Evolutionary conservation across 2,797 vertebrate species (phyloP).

Genomic region (Pterois miles): DNA sequence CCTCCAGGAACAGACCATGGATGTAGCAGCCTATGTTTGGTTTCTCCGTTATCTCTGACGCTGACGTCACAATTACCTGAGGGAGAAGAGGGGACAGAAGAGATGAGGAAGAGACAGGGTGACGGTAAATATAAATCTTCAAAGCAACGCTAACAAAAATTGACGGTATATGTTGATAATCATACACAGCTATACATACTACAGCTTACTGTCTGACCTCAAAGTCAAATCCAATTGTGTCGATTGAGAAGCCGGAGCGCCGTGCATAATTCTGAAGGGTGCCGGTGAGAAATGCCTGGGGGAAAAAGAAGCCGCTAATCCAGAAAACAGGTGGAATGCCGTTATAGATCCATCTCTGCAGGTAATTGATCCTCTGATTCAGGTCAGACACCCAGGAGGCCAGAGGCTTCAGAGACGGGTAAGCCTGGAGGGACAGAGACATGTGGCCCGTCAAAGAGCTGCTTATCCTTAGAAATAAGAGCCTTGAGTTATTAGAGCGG

Average conservation of each 20-base stretch:
- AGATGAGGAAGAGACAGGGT: neutral
- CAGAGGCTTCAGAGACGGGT: conserved; percentile 91
- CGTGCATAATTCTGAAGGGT: conserved; percentile 93
- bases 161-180: neutral
- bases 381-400: conserved; percentile 92
- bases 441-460: neutral
- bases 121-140: neutral
- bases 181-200: neutral
- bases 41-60: conserved; percentile 72
- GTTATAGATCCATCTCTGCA: conserved; percentile 85
- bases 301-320: conserved; percentile 95
- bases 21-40: conserved; percentile 88
- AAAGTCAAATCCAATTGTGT: conserved; percentile 90
- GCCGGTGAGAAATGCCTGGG: conserved; percentile 93
- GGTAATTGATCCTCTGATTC: conserved; percentile 86
- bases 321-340: conserved; percentile 91
- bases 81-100: neutral
- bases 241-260: conserved; percentile 84
- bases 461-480: conserved; percentile 18
- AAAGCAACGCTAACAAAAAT: neutral
- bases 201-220: conserved; percentile 77
- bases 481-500: neutral
- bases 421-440: conserved; percentile 78
- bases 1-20: conserved; percentile 91
- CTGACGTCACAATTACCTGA: conserved; percentile 83